Conservation (phyloP, 2,888 invertebrate genomes). For the Melanophora roralis region DNA sequence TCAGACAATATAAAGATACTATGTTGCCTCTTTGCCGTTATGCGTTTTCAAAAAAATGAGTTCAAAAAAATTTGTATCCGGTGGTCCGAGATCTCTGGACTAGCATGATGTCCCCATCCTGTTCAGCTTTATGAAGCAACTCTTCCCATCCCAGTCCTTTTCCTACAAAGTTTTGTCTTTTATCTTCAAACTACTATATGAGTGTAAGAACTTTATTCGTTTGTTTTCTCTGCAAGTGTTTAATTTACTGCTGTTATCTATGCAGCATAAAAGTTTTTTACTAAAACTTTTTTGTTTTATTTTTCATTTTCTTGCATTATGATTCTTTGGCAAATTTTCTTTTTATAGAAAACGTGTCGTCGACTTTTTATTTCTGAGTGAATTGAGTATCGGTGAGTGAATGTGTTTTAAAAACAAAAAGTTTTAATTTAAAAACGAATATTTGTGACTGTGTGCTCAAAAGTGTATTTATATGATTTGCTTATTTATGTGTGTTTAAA, state of each 20-base stretch:
- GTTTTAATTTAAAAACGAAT: conserved; percentile 26
- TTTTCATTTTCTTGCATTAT: not conserved
- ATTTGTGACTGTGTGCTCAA: conserved; percentile 26
- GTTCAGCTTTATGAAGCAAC: too few relatives aligned
- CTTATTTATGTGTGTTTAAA: not conserved
- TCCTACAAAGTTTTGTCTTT: not conserved
- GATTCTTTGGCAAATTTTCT: not conserved
- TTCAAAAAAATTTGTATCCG: too few relatives aligned
- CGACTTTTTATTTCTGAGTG: not conserved
- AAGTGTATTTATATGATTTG: conserved; percentile 2
- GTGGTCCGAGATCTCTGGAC: too few relatives aligned
- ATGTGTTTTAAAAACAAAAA: not conserved
- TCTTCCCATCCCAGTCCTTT: not conserved
- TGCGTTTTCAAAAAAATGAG: too few relatives aligned
- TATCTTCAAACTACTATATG: too few relatives aligned
- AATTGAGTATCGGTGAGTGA: not conserved
- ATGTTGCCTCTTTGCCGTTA: too few relatives aligned
- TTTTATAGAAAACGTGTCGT: conserved; percentile 19
- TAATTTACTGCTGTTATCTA: conserved; percentile 35
- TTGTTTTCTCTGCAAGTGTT: not conserved
- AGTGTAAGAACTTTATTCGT: not conserved
- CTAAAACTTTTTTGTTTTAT: not conserved
- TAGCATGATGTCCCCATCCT: too few relatives aligned
- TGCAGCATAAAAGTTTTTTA: not conserved
- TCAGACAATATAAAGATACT: too few relatives aligned